Percentiles rank a stretch among this genome's conserved stretches.
phyloP scores from a whole-genome alignment of 2,888 invertebrate species.

The Furcula furcula region DNA sequence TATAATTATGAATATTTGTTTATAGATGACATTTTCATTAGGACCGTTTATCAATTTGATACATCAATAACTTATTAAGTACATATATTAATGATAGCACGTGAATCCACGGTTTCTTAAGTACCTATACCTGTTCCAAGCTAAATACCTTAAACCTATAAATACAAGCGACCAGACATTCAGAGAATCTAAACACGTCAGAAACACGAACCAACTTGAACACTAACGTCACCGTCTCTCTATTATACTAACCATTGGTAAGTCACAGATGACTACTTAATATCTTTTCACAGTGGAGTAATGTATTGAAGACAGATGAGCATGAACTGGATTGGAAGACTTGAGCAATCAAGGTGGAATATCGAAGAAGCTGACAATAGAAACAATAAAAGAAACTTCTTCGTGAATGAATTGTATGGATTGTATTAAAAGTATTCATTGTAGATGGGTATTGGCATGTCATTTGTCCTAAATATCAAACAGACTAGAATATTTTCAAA shows the following conservation, averaged over 20 bases:
- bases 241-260: slow-evolving; percentile 27
- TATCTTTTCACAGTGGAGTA: slow-evolving; percentile 12
- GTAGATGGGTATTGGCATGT: no score
- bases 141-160: slow-evolving; percentile 46
- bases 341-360: slow-evolving; percentile 49
- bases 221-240: slow-evolving; percentile 44
- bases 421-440: slow-evolving; percentile 32
- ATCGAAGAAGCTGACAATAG: slow-evolving; percentile 29
- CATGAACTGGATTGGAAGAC: slow-evolving; percentile 65
- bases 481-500: no score
- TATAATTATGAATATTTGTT: no score
- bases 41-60: slow-evolving; percentile 27
- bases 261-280: slow-evolving; percentile 37
- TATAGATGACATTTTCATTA: no score
- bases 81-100: slow-evolving; percentile 50
- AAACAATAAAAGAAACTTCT: slow-evolving; percentile 26
- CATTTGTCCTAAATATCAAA: no score
- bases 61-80: slow-evolving; percentile 27
- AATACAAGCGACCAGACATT: slow-evolving; percentile 45
- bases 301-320: slow-evolving; percentile 41
- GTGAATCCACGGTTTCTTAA: slow-evolving; percentile 42
- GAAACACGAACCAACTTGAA: slow-evolving; percentile 52
- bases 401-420: slow-evolving; percentile 18
- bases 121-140: slow-evolving; percentile 45
- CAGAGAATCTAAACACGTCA: slow-evolving; percentile 33